Conservation (phyloP, 1,140 invertebrate species). For the Tetragnatha versicolor region DNA sequence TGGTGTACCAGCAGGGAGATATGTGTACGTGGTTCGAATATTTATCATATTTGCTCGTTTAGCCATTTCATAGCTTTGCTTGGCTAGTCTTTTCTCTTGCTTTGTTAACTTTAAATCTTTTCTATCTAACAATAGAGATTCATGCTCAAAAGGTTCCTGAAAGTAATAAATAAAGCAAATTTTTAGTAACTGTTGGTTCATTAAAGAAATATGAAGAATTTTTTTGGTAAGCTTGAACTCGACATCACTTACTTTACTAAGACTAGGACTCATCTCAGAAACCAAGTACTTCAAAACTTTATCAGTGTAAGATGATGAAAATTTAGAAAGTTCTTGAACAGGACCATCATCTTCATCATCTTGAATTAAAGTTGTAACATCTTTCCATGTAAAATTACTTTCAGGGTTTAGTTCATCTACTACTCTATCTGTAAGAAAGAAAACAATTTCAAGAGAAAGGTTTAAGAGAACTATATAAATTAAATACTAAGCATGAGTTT, state of each 20-base stretch:
- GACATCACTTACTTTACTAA: conserved; percentile 64
- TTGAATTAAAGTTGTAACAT: conserved; percentile 91
- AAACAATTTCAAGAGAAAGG: too few species aligned
- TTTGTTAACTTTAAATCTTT: conserved; percentile 95
- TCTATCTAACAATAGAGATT: conserved; percentile 91
- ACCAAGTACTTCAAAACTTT: conserved; percentile 80
- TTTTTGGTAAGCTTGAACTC: background rate
- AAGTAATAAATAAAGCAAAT: background rate
- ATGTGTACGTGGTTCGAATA: conserved; percentile 48
- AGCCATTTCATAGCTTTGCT: conserved; percentile 83
- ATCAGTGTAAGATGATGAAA: conserved; percentile 80
- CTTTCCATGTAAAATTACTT: conserved; percentile 91
- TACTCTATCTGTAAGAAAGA: conserved; percentile 75
- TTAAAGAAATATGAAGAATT: background rate
- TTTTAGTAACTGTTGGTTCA: background rate
- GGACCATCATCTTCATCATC: conserved; percentile 84
- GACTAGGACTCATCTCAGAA: conserved; percentile 72
- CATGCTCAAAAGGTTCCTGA: conserved; percentile 93
- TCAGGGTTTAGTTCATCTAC: conserved; percentile 98
- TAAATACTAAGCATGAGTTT: too few species aligned
- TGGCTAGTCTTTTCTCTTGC: conserved; percentile 91
- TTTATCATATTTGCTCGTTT: conserved; percentile 55
- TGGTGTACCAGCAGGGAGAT: conserved; percentile 26
- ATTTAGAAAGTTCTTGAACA: conserved; percentile 73
- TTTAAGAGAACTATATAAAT: too few species aligned